These are phyloP conservation scores for Mantis religiosa DNA, from an alignment of 2,888 invertebrate genomes.

Conservation along the genomic window DNA sequence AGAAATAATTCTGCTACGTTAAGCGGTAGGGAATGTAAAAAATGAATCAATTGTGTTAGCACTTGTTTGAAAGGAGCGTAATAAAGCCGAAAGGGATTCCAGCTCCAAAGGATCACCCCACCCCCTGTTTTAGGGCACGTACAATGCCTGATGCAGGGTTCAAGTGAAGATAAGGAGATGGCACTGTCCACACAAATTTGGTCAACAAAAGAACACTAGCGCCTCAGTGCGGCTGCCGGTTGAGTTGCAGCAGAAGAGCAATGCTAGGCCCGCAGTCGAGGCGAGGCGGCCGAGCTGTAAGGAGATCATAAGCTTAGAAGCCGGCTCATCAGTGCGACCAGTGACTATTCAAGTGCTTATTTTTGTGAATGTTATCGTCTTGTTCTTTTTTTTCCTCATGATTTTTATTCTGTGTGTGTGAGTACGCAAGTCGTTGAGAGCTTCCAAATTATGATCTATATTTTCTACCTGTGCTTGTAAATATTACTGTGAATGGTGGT, in stretches of 20 bases:
- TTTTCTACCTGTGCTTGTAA: conserved; percentile 14
- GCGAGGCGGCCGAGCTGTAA: conserved; percentile 27
- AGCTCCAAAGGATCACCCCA: too few relatives aligned
- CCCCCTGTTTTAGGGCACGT: neutral
- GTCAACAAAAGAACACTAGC: neutral
- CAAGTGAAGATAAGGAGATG: neutral
- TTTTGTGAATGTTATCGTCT: neutral
- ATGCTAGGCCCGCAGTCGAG: conserved; percentile 33
- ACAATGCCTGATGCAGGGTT: neutral
- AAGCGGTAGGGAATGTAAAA: too few relatives aligned
- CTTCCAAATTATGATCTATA: neutral
- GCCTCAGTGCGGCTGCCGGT: neutral
- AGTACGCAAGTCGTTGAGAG: neutral
- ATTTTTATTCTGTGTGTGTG: conserved; percentile 3
- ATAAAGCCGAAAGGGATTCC: too few relatives aligned
- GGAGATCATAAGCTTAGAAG: conserved; percentile 1
- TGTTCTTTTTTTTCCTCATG: neutral
- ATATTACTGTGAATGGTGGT: neutral
- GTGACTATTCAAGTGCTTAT: conserved; percentile 15
- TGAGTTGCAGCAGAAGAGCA: neutral
- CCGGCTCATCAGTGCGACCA: conserved; percentile 2
- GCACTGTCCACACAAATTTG: neutral
- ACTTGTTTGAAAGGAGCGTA: too few relatives aligned
- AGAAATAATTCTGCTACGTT: too few relatives aligned
- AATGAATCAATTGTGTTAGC: too few relatives aligned